phyloP scores from a whole-genome alignment of 2,888 invertebrate genomes.

The Calephelis perditalis region DNA sequence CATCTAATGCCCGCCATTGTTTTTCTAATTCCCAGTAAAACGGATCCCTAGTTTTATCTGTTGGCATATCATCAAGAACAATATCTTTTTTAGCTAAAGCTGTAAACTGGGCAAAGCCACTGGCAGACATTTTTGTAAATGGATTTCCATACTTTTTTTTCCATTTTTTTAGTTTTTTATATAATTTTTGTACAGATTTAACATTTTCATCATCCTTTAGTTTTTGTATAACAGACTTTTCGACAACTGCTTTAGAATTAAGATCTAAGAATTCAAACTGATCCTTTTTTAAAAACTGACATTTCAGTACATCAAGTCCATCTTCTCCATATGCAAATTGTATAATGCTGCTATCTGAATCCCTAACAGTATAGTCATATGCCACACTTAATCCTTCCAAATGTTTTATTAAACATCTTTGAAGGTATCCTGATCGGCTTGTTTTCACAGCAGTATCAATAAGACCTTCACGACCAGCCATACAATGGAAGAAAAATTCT shows the following conservation, averaged over 20 bases:
- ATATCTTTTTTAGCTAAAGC: slow-evolving; percentile 66
- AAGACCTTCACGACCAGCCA: slow-evolving; percentile 99
- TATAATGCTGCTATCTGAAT: slow-evolving; percentile 94
- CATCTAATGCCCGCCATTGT: slow-evolving; percentile 81
- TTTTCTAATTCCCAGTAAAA: slow-evolving; percentile 79
- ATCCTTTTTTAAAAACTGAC: slow-evolving; percentile 87
- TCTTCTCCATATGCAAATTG: slow-evolving; percentile 98
- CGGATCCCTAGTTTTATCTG: slow-evolving; percentile 77
- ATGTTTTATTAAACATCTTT: slow-evolving; percentile 98
- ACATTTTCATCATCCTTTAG: slow-evolving; percentile 77
- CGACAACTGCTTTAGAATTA: slow-evolving; percentile 83
- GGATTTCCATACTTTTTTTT: slow-evolving; percentile 72
- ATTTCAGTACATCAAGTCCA: slow-evolving; percentile 92
- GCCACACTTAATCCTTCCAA: slow-evolving; percentile 95
- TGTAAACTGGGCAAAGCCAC: slow-evolving; percentile 81
- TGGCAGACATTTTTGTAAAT: slow-evolving; percentile 60
- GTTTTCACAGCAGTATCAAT: slow-evolving; percentile 99
- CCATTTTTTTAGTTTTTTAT: slow-evolving; percentile 81
- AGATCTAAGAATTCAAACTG: slow-evolving; percentile 89
- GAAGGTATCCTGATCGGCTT: slow-evolving; percentile 97
- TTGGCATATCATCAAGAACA: slow-evolving; percentile 58
- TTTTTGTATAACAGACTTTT: slow-evolving; percentile 73
- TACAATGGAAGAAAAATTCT: slow-evolving; percentile 99
- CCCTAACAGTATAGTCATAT: slow-evolving; percentile 97
- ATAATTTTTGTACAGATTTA: slow-evolving; percentile 70